A percentile compares a stretch with the other conserved stretches of the same genome.
Evolutionary conservation across 2,113 vertebrate genomes (phyloP).

Genomic region (Cnemophilus loriae): DNA sequence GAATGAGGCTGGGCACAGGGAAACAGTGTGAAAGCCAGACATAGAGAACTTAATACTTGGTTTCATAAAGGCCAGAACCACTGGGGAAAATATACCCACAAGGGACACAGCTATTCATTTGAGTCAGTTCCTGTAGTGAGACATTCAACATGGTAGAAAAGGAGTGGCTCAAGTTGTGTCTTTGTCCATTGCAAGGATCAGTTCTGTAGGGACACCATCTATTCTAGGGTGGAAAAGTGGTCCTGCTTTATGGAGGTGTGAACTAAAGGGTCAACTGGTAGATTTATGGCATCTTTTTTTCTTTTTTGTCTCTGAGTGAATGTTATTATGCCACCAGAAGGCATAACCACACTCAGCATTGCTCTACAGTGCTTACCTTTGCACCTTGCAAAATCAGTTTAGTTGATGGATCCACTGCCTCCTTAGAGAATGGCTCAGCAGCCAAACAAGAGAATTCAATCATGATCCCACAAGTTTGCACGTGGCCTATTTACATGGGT

Average conservation of each 20-base stretch:
- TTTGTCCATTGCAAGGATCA: background rate
- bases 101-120: background rate
- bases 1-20: background rate
- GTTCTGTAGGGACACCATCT: background rate
- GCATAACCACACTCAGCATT: background rate
- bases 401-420: background rate
- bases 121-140: background rate
- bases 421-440: background rate
- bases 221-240: background rate
- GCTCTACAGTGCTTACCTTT: background rate
- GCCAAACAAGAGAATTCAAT: background rate
- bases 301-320: background rate
- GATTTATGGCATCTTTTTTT: background rate
- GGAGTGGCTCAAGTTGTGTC: background rate
- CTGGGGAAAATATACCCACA: background rate
- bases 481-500: accelerated
- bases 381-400: background rate
- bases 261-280: background rate
- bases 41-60: background rate
- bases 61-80: background rate
- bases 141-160: background rate
- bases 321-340: background rate
- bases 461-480: background rate
- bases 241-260: background rate
- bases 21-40: background rate